phyloP scores from a whole-genome alignment of 2,113 vertebrate species.

The Gopherus evgoodei region DNA sequence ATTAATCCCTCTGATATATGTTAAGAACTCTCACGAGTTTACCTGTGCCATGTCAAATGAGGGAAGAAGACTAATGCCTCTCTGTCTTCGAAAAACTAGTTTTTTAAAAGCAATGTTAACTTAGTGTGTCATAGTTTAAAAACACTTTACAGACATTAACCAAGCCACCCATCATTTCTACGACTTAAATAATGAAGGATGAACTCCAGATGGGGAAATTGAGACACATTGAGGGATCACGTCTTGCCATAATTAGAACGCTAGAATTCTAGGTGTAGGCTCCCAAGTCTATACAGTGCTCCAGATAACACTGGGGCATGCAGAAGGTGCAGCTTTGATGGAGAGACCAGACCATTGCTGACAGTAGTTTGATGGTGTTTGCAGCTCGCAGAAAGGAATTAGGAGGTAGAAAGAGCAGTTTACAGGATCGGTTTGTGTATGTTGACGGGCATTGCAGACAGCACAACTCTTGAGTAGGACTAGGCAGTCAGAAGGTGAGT shows the following conservation, averaged over 20 bases:
- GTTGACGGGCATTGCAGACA: not conserved
- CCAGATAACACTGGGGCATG: not conserved
- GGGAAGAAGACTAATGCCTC: not conserved
- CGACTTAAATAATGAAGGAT: not conserved
- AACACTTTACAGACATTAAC: not conserved
- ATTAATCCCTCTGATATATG: too few relatives aligned
- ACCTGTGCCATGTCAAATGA: not conserved
- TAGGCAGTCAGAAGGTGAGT: not conserved
- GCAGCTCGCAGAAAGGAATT: not conserved
- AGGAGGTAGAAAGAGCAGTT: not conserved
- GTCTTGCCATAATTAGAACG: not conserved
- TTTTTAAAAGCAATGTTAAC: not conserved
- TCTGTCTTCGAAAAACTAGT: not conserved
- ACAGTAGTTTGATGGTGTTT: not conserved
- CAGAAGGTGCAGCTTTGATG: not conserved
- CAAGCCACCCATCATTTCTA: not conserved
- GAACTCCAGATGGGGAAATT: not conserved
- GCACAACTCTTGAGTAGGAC: not conserved
- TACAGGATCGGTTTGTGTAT: not conserved
- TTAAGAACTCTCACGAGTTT: not conserved
- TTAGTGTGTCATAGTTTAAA: not conserved
- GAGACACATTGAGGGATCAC: not conserved
- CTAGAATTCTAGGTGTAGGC: not conserved
- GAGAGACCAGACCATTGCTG: not conserved
- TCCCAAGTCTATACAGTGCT: accelerated